phyloP scores from a whole-genome alignment of 2,888 invertebrate genomes.

The Acrocyrtus sp. region DNA sequence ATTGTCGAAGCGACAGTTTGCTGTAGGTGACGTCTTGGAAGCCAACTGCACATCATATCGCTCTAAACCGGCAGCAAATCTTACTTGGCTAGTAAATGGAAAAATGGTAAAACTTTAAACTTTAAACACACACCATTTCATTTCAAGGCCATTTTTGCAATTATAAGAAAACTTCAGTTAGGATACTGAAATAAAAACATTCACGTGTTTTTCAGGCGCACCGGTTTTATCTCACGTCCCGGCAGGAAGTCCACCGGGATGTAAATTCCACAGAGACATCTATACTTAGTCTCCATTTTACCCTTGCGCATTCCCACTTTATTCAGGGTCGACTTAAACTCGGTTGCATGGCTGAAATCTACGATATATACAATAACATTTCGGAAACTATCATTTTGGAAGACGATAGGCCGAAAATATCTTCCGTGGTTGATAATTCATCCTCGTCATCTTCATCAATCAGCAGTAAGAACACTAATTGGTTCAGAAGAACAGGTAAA shows the following conservation, averaged over 20 bases:
- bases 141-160: no score
- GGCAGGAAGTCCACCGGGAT: slow-evolving; percentile 35
- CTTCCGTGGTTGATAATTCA: slow-evolving; percentile 42
- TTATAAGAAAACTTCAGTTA: neutral
- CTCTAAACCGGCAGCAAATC: slow-evolving; percentile 57
- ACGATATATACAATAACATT: slow-evolving; percentile 44
- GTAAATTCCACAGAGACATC: slow-evolving; percentile 47
- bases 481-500: slow-evolving; percentile 48
- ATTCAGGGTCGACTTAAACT: slow-evolving; percentile 49
- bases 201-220: slow-evolving; percentile 25
- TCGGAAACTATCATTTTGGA: slow-evolving; percentile 40
- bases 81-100: slow-evolving; percentile 53
- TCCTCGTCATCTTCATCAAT: slow-evolving; percentile 54
- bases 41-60: slow-evolving; percentile 56
- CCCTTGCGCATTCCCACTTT: slow-evolving; percentile 38
- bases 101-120: slow-evolving; percentile 50
- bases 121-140: no score
- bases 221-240: slow-evolving; percentile 28
- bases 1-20: slow-evolving; percentile 38
- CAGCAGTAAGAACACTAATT: slow-evolving; percentile 36
- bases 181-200: neutral
- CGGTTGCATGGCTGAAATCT: slow-evolving; percentile 46
- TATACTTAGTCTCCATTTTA: slow-evolving; percentile 39
- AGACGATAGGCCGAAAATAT: slow-evolving; percentile 50
- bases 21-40: slow-evolving; percentile 50